A percentile compares a stretch with the other conserved stretches of the same genome.
phyloP scores from a whole-genome alignment of 2,797 vertebrate species.

The Kryptopterus vitreolus region DNA sequence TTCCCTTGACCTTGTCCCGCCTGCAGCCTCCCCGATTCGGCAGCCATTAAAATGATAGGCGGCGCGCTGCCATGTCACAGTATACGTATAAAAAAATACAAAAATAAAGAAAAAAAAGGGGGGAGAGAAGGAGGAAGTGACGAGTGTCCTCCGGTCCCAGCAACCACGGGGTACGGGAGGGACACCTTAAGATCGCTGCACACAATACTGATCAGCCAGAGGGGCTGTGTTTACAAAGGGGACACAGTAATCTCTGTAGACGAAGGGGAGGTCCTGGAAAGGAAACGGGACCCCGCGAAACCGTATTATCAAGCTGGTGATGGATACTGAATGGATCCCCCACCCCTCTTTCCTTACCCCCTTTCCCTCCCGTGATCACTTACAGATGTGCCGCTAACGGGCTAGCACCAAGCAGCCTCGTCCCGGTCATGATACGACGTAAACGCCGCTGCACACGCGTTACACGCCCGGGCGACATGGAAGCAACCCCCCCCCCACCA shows the following conservation, averaged over 20 bases:
- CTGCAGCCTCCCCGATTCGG: slow-evolving; percentile 84
- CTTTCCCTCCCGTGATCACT: slow-evolving; percentile 66
- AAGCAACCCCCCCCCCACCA: not conserved
- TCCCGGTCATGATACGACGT: not conserved
- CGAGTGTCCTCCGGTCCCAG: slow-evolving; percentile 53
- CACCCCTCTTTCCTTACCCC: slow-evolving; percentile 45
- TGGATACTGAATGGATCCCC: slow-evolving; percentile 40
- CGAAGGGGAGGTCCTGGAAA: not conserved
- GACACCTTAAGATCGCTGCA: slow-evolving; percentile 24
- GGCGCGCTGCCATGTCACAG: slow-evolving; percentile 81
- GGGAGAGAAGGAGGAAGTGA: slow-evolving; percentile 7
- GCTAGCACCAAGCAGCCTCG: not conserved
- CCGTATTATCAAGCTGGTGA: not conserved
- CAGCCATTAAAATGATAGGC: slow-evolving; percentile 84
- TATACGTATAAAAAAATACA: slow-evolving; percentile 75
- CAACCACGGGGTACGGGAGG: slow-evolving; percentile 6
- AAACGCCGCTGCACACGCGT: not conserved
- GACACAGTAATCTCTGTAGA: not conserved
- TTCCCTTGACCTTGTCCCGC: slow-evolving; percentile 82
- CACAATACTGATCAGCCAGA: slow-evolving; percentile 2
- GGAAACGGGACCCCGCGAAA: no score
- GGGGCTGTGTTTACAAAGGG: not conserved
- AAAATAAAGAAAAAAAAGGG: slow-evolving; percentile 46
- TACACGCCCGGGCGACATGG: no score
- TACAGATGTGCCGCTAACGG: slow-evolving; percentile 73